Evolutionary conservation across 1,140 invertebrate genomes (phyloP).

Genomic region (Heliconius hewitsoni): DNA sequence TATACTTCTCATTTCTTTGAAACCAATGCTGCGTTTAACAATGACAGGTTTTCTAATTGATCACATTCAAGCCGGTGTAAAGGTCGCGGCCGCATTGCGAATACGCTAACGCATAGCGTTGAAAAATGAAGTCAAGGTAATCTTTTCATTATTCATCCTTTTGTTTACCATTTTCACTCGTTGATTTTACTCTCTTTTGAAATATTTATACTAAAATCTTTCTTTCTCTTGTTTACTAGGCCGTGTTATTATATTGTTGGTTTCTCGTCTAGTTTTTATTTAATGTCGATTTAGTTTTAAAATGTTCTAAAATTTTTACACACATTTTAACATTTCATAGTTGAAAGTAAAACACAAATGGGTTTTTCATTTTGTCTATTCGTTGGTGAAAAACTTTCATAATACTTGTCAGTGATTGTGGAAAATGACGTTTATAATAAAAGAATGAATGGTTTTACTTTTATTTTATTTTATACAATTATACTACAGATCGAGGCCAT

Average conservation of each 20-base stretch:
- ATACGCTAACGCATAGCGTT: slow-evolving; percentile 26
- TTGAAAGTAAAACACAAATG: background rate
- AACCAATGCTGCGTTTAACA: background rate
- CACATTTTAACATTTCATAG: background rate
- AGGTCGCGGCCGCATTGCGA: slow-evolving; percentile 29
- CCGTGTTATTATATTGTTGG: slow-evolving; percentile 25
- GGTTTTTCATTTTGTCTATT: background rate
- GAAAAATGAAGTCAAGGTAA: slow-evolving; percentile 39
- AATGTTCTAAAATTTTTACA: slow-evolving; percentile 1
- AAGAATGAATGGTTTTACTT: background rate
- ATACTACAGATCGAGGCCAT: background rate
- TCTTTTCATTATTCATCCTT: slow-evolving; percentile 38
- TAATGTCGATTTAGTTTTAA: background rate
- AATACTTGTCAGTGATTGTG: background rate
- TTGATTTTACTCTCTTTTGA: slow-evolving; percentile 32
- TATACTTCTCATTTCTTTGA: background rate
- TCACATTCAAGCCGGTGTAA: slow-evolving; percentile 17
- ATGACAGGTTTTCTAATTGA: slow-evolving; percentile 20
- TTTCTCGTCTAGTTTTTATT: background rate
- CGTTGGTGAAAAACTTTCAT: background rate
- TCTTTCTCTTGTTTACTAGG: background rate
- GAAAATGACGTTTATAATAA: background rate
- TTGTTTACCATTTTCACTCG: slow-evolving; percentile 33
- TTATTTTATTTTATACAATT: background rate
- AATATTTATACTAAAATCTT: slow-evolving; percentile 22